Percentiles rank a stretch among this genome's conserved stretches.
phyloP scores from a whole-genome alignment of 2,113 vertebrate species.

The Dicaeum eximium region DNA sequence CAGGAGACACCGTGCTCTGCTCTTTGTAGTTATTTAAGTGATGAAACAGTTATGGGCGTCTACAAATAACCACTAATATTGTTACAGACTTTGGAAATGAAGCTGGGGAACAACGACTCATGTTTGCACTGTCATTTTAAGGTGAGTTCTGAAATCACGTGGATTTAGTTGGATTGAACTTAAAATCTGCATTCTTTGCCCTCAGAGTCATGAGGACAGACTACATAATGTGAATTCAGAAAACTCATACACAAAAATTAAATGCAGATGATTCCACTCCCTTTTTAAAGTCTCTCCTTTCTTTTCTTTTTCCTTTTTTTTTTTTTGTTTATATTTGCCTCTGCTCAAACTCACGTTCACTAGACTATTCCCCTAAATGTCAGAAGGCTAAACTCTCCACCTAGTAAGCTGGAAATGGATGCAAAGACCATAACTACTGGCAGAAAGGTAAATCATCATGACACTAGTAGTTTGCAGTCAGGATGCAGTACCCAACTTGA shows the following conservation, averaged over 20 bases:
- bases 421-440: background rate
- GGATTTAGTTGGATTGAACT: background rate
- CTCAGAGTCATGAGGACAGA: background rate
- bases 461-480: background rate
- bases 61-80: background rate
- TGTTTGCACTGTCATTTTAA: background rate
- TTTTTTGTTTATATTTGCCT: background rate
- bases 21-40: background rate
- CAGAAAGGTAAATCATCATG: background rate
- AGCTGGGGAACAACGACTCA: background rate
- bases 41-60: background rate
- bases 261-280: background rate
- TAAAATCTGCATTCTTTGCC: background rate
- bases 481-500: background rate
- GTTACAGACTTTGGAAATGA: background rate
- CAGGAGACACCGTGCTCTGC: background rate
- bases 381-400: background rate
- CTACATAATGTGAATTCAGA: background rate
- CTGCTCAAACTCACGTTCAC: background rate
- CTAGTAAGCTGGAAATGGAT: background rate
- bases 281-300: background rate
- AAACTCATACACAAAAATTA: background rate
- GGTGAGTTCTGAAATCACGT: background rate
- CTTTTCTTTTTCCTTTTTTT: background rate
- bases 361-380: background rate